Base-by-base conservation (phyloP, 2,888 invertebrate genomes). In the Oscheius sp. region DNA sequence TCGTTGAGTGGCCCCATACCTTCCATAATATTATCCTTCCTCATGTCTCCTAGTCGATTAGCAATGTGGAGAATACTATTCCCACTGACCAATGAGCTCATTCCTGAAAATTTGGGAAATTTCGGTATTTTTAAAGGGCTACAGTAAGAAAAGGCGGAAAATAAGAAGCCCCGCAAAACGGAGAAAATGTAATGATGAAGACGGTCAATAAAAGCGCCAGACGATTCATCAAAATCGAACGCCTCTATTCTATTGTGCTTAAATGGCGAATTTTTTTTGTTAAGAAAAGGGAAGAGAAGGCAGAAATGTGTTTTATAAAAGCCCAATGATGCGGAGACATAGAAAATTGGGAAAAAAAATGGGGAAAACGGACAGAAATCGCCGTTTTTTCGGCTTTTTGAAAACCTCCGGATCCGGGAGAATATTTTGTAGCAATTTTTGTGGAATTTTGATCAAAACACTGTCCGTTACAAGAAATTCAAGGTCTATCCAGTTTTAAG, bases 21-120 rank as follows among this genome's bases (percentile, higher is more conserved):
- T 43, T 63, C 63, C 7, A 1, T 7, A 18, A 18, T 45, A 13
- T 9, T n/a, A 1, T 63, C 63, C 35, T 66, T 66, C 18, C 52
- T 23, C 27, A 27, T 21, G 27, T 71, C 61, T 29, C 71, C 63
- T 13, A 71, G 49, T 35, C 71, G 61, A 46, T 71, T 71, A 35
- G 71, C 71, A 16, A 71, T 71, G 18, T 71, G 71, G 12, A 71
- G 71, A 21, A 71, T 71, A 27, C 52, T 52, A 23, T 61, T 71
- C 2, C 71, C 71, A 61, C 71, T 63, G 46, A 71, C 71, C 6
- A 63, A 29, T 12, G 71, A 71, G 46, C 61, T 61, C 71, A 71
- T 71, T 25, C 21, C 25, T 35, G 9, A 9, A 56, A 25, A 56
- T 9, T 56, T 56, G 5, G 5, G 3, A 27, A 18, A 56, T n/a